These are phyloP conservation scores for Mesitornis unicolor DNA, from an alignment of 2,113 vertebrate species.

Conservation along the genomic window DNA sequence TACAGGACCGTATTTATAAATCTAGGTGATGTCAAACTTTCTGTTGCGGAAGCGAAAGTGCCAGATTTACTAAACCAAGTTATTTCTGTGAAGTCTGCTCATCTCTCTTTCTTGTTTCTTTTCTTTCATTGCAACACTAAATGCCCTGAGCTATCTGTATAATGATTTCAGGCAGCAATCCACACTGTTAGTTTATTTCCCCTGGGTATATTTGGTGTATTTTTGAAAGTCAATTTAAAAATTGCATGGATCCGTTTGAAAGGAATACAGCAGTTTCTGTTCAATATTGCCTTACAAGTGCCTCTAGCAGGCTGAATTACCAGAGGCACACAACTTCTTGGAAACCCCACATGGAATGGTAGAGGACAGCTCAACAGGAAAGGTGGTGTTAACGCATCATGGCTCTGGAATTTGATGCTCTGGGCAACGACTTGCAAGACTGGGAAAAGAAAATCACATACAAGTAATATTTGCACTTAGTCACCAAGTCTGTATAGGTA, in stretches of 20 bases:
- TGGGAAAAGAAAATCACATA: background rate
- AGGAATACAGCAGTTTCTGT: background rate
- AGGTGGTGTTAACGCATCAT: conserved; percentile 1
- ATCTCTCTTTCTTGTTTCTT: background rate
- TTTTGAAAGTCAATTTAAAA: conserved; percentile 10
- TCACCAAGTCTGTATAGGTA: background rate
- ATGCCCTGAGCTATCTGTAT: background rate
- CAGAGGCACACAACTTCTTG: background rate
- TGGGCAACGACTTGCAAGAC: background rate
- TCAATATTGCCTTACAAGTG: background rate
- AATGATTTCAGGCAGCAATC: conserved; percentile 18
- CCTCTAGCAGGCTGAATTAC: background rate
- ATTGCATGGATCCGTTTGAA: background rate
- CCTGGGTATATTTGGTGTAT: background rate
- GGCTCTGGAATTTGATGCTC: conserved; percentile 28
- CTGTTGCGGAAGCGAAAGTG: background rate
- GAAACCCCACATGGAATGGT: background rate
- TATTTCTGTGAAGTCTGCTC: background rate
- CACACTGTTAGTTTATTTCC: conserved; percentile 12
- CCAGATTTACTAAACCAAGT: background rate
- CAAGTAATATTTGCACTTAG: background rate
- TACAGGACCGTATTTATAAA: background rate
- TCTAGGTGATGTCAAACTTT: background rate
- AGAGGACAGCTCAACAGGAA: conserved; percentile 8
- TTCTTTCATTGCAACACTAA: background rate